These are phyloP conservation scores for Colletes latitarsis DNA, from an alignment of 1,140 invertebrate genomes.

Conservation along the genomic window DNA sequence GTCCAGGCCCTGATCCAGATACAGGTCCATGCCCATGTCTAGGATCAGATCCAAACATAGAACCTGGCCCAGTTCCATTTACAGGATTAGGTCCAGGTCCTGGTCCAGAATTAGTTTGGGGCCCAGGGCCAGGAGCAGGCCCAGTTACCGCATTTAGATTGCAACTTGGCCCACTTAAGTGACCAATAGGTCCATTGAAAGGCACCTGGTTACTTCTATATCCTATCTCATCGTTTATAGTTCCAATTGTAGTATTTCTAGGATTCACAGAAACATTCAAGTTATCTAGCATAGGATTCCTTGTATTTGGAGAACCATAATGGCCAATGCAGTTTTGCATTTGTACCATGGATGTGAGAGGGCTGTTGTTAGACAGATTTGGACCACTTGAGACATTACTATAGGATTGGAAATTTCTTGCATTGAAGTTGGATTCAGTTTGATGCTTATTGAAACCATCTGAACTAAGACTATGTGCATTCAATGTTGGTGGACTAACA, in stretches of 20 bases:
- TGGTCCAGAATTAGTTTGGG: background rate
- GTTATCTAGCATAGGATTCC: slow-evolving; percentile 59
- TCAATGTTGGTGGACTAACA: slow-evolving; percentile 53
- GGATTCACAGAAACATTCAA: slow-evolving; percentile 59
- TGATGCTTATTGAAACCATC: slow-evolving; percentile 61
- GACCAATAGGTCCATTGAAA: slow-evolving; percentile 61
- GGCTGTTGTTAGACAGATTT: slow-evolving; percentile 45
- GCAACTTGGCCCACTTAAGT: slow-evolving; percentile 56
- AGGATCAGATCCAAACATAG: slow-evolving; percentile 9
- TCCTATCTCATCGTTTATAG: slow-evolving; percentile 67
- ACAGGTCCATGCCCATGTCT: slow-evolving; percentile 24
- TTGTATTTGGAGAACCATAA: slow-evolving; percentile 51
- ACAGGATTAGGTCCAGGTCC: background rate
- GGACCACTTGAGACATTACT: slow-evolving; percentile 51
- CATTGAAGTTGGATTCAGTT: slow-evolving; percentile 51
- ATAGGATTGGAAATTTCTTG: slow-evolving; percentile 56
- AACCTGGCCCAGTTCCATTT: background rate
- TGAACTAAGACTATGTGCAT: slow-evolving; percentile 34
- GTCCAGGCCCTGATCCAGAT: background rate
- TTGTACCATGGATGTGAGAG: slow-evolving; percentile 57
- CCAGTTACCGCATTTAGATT: slow-evolving; percentile 49
- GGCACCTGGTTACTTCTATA: slow-evolving; percentile 69
- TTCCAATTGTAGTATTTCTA: slow-evolving; percentile 47
- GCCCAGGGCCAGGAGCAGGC: slow-evolving; percentile 23
- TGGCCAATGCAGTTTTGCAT: slow-evolving; percentile 63